Evolutionary conservation across 2,888 invertebrate genomes (phyloP).

Genomic region (Epinotia bilunana): DNA sequence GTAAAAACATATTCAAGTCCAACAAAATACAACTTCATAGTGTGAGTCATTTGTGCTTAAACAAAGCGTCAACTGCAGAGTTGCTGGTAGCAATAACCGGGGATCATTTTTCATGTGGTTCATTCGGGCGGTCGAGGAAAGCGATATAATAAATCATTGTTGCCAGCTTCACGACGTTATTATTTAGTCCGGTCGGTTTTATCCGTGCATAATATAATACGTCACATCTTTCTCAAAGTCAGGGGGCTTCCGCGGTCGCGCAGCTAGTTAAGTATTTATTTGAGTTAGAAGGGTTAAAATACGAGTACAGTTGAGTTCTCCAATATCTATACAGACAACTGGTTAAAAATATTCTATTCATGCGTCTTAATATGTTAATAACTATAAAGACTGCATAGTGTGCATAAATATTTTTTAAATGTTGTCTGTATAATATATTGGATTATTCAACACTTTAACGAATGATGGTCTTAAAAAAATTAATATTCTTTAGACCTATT

Average conservation of each 20-base stretch:
- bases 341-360: no score
- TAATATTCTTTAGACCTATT: no score
- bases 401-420: no score
- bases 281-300: neutral
- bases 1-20: slow-evolving; percentile 70
- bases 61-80: slow-evolving; percentile 84
- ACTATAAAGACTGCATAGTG: no score
- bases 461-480: no score
- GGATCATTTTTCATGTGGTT: slow-evolving; percentile 84
- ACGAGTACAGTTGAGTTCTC: no score
- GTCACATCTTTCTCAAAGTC: slow-evolving; percentile 54
- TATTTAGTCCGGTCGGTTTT: slow-evolving; percentile 80
- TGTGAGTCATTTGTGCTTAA: slow-evolving; percentile 83
- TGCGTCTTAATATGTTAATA: no score
- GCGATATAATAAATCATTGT: slow-evolving; percentile 83
- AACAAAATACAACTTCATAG: slow-evolving; percentile 76
- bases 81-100: slow-evolving; percentile 80
- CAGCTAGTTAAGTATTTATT: slow-evolving; percentile 22
- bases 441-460: no score
- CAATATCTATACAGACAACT: no score
- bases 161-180: slow-evolving; percentile 81
- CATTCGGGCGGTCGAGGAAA: slow-evolving; percentile 82
- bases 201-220: slow-evolving; percentile 74
- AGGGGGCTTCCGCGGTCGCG: slow-evolving; percentile 32
- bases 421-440: no score